Evolutionary conservation across 1,140 invertebrate species (phyloP), one percentile per base, ranked within the genome.

Genomic region (Daktulosphaira vitifoliae): DNA sequence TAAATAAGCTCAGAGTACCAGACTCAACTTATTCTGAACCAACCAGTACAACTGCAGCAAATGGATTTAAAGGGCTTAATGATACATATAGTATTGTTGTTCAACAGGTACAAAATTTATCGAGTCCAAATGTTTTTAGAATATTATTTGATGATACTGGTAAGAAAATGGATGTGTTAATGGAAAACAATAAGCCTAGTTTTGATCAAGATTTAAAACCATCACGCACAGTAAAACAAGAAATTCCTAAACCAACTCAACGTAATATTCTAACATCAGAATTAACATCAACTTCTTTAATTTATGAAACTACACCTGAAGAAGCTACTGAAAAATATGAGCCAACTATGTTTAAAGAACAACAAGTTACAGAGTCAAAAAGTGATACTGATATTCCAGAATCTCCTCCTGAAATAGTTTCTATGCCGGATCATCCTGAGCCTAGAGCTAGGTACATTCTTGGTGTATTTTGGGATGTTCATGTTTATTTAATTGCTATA

Each of bases 391-490:
- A 67, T 53, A 38, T 66, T 53, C 68, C 64, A 42, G 68, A 70
- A 51, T 53, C 54, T 29, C 37, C 64, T n/a, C 66, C 68, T 38
- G 66, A 68, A 53, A 59, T 68, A 3, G 51, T 65, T 20, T 67
- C 69, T 5, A 20, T 68, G 38, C 67, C 68, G 3, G 71, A 71
- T 48, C 53, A 66, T 22, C 69, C 69, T 15, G 71, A 73, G 65
- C 71, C 71, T 9, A 62, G 71, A 42, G 70, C 68, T 11, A 67
- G 70, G 22, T 68, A 73, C 42, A 68, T 73, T 56, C 67, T 73
- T 33, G 81, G 83, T 0, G 84, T 89, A 69, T 88, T 89, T 2
- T 93, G 90, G 90, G 88, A 90, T 68, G 79, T 93, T 13, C 90
- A 94, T 71, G 85, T 93, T 1, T 94, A 94, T 76, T 73, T 88